Evolutionary conservation across 2,797 vertebrate species (phyloP).

Genomic region (Chaunax sp.): DNA sequence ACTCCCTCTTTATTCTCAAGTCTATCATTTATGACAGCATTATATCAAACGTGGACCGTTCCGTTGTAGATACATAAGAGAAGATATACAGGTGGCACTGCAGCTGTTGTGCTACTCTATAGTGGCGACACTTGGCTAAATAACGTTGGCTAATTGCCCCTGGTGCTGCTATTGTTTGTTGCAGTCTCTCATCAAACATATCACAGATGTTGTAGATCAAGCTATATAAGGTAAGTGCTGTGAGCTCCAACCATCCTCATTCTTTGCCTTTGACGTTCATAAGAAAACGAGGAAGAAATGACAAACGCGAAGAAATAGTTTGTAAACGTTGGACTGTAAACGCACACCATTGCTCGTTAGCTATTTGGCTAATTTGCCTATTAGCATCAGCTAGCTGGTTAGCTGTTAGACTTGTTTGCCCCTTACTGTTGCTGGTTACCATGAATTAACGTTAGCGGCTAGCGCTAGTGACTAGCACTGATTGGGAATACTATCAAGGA

Average conservation of each 20-base stretch:
- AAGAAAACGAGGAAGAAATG: constrained; percentile 38
- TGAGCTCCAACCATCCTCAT: constrained; percentile 57
- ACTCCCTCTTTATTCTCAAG: constrained; percentile 82
- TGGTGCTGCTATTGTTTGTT: constrained; percentile 84
- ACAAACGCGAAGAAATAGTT: constrained; percentile 51
- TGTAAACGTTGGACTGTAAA: constrained; percentile 61
- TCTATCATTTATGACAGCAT: constrained; percentile 83
- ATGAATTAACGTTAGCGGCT: constrained; percentile 69
- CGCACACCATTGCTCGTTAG: constrained; percentile 67
- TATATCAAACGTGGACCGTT: constrained; percentile 68
- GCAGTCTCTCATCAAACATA: constrained; percentile 85
- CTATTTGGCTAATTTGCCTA: constrained; percentile 74
- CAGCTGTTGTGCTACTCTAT: constrained; percentile 69
- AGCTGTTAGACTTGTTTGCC: constrained; percentile 70
- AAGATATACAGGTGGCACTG: constrained; percentile 79
- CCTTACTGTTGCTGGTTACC: constrained; percentile 66
- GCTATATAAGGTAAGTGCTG: constrained; percentile 88
- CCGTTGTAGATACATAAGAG: constrained; percentile 65
- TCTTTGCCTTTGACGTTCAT: constrained; percentile 51
- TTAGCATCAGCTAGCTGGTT: constrained; percentile 76
- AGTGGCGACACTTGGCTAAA: constrained; percentile 79
- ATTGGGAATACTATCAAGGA: constrained; percentile 69
- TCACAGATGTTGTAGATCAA: constrained; percentile 93
- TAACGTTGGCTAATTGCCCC: constrained; percentile 83
- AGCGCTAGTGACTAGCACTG: constrained; percentile 75